Conservation (phyloP, 2,113 vertebrate genomes). For the Origma solitaria region DNA sequence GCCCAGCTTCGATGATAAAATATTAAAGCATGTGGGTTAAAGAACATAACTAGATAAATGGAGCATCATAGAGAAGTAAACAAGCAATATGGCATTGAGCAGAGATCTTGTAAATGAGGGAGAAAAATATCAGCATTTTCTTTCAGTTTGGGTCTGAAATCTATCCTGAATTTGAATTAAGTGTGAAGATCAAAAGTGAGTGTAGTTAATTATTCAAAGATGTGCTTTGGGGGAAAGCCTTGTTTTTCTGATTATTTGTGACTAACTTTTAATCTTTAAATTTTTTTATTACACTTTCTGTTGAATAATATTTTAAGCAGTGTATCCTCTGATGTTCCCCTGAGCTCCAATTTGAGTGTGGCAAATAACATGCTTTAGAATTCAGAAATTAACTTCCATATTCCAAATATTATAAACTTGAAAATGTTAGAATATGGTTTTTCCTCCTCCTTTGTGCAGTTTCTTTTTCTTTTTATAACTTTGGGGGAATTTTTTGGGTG, state of each 20-base stretch:
- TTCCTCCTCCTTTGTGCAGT: not conserved
- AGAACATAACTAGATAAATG: slow-evolving; percentile 33
- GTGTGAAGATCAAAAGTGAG: slow-evolving; percentile 33
- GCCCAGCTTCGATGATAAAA: not conserved
- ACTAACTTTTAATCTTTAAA: not conserved
- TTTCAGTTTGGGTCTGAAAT: not conserved
- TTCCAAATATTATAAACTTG: not conserved
- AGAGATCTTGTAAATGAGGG: not conserved
- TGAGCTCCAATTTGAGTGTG: not conserved
- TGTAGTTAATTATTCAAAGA: slow-evolving; percentile 50
- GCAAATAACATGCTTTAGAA: not conserved
- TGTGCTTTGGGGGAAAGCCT: slow-evolving; percentile 18
- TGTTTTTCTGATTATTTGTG: slow-evolving; percentile 20
- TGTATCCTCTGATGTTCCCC: not conserved
- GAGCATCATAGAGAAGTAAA: slow-evolving; percentile 38
- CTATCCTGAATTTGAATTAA: slow-evolving; percentile 33
- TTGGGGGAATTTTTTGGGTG: not conserved
- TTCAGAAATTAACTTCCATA: not conserved
- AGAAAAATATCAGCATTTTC: not conserved
- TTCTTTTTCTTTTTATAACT: not conserved
- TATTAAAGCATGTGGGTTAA: not conserved
- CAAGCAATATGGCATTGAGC: slow-evolving; percentile 2
- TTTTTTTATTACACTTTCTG: not conserved
- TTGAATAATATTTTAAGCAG: slow-evolving; percentile 1
- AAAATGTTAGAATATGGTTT: not conserved